A percentile compares a stretch with the other conserved stretches of the same genome.
These are phyloP conservation scores for Merluccius polli DNA, from an alignment of 2,797 vertebrate genomes.

Conservation along the genomic window DNA sequence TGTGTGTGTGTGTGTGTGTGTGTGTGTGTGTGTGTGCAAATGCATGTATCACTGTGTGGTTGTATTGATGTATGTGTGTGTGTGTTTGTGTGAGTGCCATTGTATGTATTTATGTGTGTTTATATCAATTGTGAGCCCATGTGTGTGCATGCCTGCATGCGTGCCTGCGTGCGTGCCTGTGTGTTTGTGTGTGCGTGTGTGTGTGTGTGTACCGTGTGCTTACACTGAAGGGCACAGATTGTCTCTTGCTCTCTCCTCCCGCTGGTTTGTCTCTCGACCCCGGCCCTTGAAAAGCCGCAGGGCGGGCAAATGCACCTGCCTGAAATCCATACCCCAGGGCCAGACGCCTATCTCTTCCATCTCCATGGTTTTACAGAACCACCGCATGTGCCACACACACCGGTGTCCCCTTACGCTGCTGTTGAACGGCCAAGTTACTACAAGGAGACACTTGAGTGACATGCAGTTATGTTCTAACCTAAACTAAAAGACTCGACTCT, in stretches of 20 bases:
- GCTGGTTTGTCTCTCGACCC: conserved; percentile 33
- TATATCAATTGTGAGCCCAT: not conserved
- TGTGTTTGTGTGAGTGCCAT: conserved; percentile 13
- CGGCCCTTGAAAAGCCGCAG: conserved; percentile 54
- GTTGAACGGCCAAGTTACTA: not conserved
- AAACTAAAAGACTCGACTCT: not conserved
- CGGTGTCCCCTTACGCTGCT: conserved; percentile 48
- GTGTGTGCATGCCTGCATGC: not conserved
- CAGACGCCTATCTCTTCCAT: conserved; percentile 64
- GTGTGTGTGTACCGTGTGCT: conserved; percentile 19
- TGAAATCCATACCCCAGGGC: conserved; percentile 71
- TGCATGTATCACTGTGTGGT: not conserved
- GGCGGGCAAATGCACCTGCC: conserved; percentile 73
- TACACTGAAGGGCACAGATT: conserved; percentile 46
- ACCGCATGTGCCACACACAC: conserved; percentile 47
- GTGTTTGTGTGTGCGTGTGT: conserved; percentile 19
- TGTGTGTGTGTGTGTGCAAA: conserved; percentile 12
- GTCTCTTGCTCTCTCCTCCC: conserved; percentile 36
- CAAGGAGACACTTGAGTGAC: conserved; percentile 11
- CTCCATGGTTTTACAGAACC: conserved; percentile 54
- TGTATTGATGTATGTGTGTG: not conserved
- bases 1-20: not conserved
- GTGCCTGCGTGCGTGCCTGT: conserved; percentile 24
- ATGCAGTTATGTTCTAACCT: not conserved
- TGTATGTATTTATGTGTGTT: not conserved